A percentile compares a stretch with the other conserved stretches of the same genome.
Conservation (phyloP, 2,888 invertebrate genomes). For the Thysanoteuthis rhombus region DNA sequence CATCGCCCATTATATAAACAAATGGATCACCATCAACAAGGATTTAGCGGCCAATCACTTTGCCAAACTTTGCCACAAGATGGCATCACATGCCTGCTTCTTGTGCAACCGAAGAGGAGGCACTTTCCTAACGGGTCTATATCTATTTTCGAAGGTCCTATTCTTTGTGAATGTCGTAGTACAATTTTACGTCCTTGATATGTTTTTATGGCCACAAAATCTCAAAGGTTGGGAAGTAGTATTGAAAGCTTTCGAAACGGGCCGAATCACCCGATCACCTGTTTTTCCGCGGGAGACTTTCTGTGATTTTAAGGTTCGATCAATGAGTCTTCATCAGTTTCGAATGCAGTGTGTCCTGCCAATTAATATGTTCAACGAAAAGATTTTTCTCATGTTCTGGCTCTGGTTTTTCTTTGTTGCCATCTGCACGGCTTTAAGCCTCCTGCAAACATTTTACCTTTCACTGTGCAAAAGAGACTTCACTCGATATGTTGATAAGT, state of each 20-base stretch:
- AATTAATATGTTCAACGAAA: conserved; percentile 61
- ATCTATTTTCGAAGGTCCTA: conserved; percentile 54
- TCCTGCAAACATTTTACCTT: not conserved
- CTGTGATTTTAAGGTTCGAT: conserved; percentile 59
- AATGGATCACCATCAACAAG: conserved; percentile 56
- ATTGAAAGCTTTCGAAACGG: not conserved
- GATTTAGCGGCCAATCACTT: conserved; percentile 53
- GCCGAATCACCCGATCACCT: conserved; percentile 39
- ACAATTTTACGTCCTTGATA: conserved; percentile 60
- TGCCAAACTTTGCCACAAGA: conserved; percentile 48
- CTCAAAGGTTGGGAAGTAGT: conserved; percentile 53
- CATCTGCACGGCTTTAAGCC: conserved; percentile 45
- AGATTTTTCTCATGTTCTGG: conserved; percentile 63
- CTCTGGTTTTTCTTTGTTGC: conserved; percentile 58
- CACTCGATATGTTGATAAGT: not conserved
- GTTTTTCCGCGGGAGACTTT: conserved; percentile 59
- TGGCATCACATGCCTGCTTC: conserved; percentile 43
- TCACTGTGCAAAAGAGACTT: not conserved
- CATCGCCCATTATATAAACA: conserved; percentile 54
- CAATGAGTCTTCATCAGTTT: conserved; percentile 56
- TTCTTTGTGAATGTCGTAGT: conserved; percentile 54
- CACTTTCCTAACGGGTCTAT: conserved; percentile 56
- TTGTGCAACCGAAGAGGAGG: conserved; percentile 58
- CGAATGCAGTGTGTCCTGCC: conserved; percentile 62
- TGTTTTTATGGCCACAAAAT: conserved; percentile 58